A percentile compares a stretch with the other conserved stretches of the same genome.
These are phyloP conservation scores for Bombus breviceps DNA, from an alignment of 1,140 invertebrate genomes.

Conservation along the genomic window DNA sequence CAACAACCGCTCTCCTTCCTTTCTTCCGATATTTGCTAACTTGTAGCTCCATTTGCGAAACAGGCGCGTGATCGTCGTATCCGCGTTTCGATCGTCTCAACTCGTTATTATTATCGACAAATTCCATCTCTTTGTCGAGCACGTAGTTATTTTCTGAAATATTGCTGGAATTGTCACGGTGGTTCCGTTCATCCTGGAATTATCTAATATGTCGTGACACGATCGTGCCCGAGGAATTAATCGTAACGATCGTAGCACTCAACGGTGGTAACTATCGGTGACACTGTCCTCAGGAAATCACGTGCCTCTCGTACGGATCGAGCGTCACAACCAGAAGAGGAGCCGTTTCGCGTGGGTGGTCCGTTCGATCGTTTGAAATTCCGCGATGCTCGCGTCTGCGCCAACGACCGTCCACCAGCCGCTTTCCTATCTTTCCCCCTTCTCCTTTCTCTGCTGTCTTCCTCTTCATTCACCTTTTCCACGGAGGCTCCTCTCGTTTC, in stretches of 20 bases:
- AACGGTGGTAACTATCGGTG: constrained; percentile 31
- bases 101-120: too few species aligned
- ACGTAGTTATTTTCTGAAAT: neutral
- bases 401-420: neutral
- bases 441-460: neutral
- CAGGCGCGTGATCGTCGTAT: neutral
- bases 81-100: too few species aligned
- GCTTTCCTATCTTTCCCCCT: neutral
- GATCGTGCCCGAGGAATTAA: constrained; percentile 44
- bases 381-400: constrained; percentile 30
- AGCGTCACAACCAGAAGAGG: neutral
- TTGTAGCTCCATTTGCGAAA: neutral
- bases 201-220: neutral
- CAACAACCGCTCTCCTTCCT: too few species aligned
- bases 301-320: constrained; percentile 17
- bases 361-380: constrained; percentile 53
- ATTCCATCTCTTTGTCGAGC: too few species aligned
- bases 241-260: constrained; percentile 55
- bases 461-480: constrained; percentile 37
- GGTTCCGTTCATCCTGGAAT: constrained; percentile 10
- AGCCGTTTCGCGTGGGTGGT: constrained; percentile 38
- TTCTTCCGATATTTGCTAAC: neutral
- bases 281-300: constrained; percentile 61
- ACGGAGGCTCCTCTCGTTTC: neutral
- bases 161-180: neutral